phyloP scores from a whole-genome alignment of 2,797 vertebrate genomes.

The Periparus ater region DNA sequence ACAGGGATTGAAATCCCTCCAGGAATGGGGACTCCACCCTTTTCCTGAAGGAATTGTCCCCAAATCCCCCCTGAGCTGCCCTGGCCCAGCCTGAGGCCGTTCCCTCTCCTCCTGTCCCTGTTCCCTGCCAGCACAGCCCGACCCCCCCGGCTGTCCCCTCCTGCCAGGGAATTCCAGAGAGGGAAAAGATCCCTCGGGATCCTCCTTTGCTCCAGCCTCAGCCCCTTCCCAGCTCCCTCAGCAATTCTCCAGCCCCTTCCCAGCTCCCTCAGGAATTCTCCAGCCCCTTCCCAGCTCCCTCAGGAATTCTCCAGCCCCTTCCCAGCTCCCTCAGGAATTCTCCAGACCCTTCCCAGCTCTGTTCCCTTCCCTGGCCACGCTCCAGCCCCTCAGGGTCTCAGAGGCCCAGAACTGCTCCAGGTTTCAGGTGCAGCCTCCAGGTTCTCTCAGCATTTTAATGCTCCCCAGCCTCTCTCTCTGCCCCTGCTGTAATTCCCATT shows the following conservation, averaged over 20 bases:
- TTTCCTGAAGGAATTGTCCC: not conserved
- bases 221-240: not conserved
- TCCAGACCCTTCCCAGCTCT: not conserved
- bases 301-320: not conserved
- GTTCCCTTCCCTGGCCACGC: accelerated
- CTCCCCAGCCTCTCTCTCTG: not conserved
- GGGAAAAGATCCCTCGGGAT: not conserved
- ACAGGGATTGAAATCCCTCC: not conserved
- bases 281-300: not conserved
- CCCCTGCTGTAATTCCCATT: not conserved
- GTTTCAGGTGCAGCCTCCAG: not conserved
- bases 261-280: not conserved
- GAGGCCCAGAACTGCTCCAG: not conserved
- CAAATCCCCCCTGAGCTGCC: accelerated
- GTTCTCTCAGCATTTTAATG: not conserved
- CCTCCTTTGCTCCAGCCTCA: not conserved
- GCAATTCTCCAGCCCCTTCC: not conserved
- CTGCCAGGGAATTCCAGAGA: not conserved
- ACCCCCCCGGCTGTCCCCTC: too few species aligned
- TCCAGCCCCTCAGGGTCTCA: not conserved
- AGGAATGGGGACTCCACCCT: not conserved
- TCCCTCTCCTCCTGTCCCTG: not conserved
- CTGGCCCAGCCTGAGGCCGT: not conserved
- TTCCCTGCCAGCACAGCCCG: too few species aligned
- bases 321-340: not conserved